Percentiles rank a stretch among this genome's conserved stretches.
These are phyloP conservation scores for Nycticryphes semicollaris DNA, from an alignment of 2,113 vertebrate genomes.

Conservation along the genomic window DNA sequence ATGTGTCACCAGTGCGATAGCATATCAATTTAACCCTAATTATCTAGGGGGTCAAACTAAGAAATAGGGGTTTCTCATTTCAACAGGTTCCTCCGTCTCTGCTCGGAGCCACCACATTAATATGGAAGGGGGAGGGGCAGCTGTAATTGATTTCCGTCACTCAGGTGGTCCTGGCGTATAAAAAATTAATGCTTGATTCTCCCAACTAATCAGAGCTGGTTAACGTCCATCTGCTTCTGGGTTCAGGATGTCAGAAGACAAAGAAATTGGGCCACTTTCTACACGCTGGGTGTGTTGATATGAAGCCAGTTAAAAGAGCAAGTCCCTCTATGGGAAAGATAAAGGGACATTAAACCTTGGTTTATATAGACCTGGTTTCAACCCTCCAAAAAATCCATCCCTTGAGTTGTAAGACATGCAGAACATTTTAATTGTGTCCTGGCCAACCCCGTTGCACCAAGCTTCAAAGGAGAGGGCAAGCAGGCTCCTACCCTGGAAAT, in stretches of 20 bases:
- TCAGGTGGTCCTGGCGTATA: constrained; percentile 73
- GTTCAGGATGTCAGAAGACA: constrained; percentile 67
- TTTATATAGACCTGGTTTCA: constrained; percentile 29
- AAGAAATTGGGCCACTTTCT: constrained; percentile 51
- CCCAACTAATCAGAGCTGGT: constrained; percentile 74
- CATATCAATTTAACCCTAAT: constrained; percentile 86
- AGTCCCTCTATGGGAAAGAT: neutral
- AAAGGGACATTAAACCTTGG: constrained; percentile 37
- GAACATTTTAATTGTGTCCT: neutral
- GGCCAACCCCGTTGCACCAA: neutral
- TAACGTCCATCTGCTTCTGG: constrained; percentile 73
- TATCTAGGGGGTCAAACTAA: constrained; percentile 81
- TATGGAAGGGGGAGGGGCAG: constrained; percentile 52
- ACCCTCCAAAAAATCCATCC: neutral
- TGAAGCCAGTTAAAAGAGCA: constrained; percentile 21
- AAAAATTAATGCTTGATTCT: constrained; percentile 79
- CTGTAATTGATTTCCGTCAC: constrained; percentile 79
- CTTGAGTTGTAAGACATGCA: neutral
- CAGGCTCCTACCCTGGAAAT: neutral
- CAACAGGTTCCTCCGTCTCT: constrained; percentile 80
- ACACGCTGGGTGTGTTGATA: neutral
- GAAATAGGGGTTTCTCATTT: constrained; percentile 82
- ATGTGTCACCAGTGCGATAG: constrained; percentile 79
- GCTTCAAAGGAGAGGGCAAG: neutral
- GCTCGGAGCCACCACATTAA: constrained; percentile 63